Conservation (phyloP, 37 sponge, comb jelly and placozoan genomes). For the Lycopodina hypogea region DNA sequence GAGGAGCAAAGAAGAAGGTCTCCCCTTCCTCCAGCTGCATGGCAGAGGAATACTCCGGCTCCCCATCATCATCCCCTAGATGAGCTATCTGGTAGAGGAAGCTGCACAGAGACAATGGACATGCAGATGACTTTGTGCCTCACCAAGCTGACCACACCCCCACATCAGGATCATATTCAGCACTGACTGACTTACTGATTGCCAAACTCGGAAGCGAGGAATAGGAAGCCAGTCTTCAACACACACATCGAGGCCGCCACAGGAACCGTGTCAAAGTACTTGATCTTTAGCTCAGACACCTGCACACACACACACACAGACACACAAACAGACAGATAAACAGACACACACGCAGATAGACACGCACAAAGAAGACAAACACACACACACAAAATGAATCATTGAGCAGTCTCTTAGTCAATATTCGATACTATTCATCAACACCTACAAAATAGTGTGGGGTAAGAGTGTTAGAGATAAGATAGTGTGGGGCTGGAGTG, state of each 20-base stretch:
- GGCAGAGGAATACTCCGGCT: slow-evolving; percentile 91
- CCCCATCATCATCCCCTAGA: slow-evolving; percentile 95
- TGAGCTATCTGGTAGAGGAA: slow-evolving; percentile 82
- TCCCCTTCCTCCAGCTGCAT: slow-evolving; percentile 94
- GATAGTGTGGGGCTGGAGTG: no score
- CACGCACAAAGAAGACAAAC: no score
- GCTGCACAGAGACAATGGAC: slow-evolving; percentile 26
- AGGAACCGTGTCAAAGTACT: slow-evolving; percentile 98
- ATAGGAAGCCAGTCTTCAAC: slow-evolving; percentile 93
- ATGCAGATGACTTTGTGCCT: no score
- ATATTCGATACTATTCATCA: no score
- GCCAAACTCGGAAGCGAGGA: slow-evolving; percentile 95
- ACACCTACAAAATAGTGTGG: no score
- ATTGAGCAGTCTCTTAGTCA: no score
- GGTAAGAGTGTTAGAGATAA: no score
- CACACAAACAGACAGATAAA: background rate
- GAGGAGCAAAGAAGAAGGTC: slow-evolving; percentile 95
- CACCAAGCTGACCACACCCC: background rate
- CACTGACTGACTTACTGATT: slow-evolving; percentile 76
- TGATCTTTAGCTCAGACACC: slow-evolving; percentile 89
- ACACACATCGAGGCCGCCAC: slow-evolving; percentile 87
- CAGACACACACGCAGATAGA: background rate
- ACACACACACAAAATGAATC: no score
- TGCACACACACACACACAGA: slow-evolving; percentile 19
- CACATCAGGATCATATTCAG: background rate